Conservation (phyloP, 2,797 vertebrate genomes). For the Hylomyscus alleni region DNA sequence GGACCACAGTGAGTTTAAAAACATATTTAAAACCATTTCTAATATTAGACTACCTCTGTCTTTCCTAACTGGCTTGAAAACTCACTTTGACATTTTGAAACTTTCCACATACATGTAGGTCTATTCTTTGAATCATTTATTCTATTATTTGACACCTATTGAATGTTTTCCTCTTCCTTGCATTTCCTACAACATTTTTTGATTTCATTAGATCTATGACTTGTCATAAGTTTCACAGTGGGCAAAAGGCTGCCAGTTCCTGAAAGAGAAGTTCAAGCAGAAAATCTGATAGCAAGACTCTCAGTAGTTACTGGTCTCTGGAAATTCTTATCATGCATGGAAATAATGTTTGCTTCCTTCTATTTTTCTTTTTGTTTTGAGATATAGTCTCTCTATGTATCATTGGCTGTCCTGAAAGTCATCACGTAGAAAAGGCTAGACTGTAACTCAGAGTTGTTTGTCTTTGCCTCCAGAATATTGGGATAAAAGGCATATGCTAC, state of each 20-base stretch:
- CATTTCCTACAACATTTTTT: neutral
- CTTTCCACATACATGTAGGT: neutral
- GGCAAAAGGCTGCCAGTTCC: neutral
- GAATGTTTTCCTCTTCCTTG: neutral
- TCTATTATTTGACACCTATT: neutral
- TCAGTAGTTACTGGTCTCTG: neutral
- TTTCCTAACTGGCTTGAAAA: slow-evolving; percentile 15
- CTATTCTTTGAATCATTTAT: neutral
- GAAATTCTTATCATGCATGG: neutral
- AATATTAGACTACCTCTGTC: neutral
- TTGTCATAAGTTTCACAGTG: neutral
- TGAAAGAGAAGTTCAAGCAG: neutral
- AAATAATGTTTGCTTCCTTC: neutral
- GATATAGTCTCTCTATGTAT: neutral
- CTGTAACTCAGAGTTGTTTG: neutral
- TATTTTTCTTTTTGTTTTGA: neutral
- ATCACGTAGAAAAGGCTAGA: neutral
- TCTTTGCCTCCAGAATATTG: neutral
- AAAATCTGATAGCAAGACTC: neutral
- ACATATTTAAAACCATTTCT: neutral
- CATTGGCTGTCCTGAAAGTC: neutral
- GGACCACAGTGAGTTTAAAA: neutral
- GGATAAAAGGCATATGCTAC: neutral
- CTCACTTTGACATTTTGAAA: neutral
- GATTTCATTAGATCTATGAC: neutral